phyloP scores from a whole-genome alignment of 2,888 invertebrate species.

The Pseudanteris insignis region DNA sequence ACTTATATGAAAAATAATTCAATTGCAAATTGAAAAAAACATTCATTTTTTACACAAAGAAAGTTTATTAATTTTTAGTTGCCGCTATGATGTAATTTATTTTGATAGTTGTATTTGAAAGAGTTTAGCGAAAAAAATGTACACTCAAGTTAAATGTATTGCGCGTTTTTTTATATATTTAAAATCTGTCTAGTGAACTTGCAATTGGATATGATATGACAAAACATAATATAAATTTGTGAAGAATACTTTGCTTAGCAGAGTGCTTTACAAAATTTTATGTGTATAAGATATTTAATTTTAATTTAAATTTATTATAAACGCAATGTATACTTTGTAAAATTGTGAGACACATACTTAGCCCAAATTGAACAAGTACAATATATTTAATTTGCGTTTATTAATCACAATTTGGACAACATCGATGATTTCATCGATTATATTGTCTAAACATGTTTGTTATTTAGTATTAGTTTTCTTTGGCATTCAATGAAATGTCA shows the following conservation, averaged over 20 bases:
- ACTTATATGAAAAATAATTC: not conserved
- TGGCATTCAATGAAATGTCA: not conserved
- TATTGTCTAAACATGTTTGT: not conserved
- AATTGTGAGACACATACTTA: slow-evolving; percentile 37
- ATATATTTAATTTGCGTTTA: slow-evolving; percentile 38
- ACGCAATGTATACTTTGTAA: slow-evolving; percentile 26
- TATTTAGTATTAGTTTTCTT: not conserved
- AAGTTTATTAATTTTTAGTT: too few species aligned
- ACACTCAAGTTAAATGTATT: slow-evolving; percentile 26
- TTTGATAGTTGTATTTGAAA: not conserved
- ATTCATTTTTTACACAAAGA: too few species aligned
- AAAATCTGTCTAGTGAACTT: slow-evolving; percentile 28
- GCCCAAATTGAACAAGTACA: slow-evolving; percentile 43
- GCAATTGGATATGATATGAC: slow-evolving; percentile 31
- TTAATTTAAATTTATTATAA: slow-evolving; percentile 24
- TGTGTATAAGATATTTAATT: slow-evolving; percentile 4
- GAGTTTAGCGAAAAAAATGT: not conserved
- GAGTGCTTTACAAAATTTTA: slow-evolving; percentile 13
- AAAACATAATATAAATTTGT: slow-evolving; percentile 16
- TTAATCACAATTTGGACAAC: slow-evolving; percentile 23
- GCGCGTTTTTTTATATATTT: slow-evolving; percentile 34
- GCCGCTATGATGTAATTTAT: too few species aligned
- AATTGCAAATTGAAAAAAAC: slow-evolving; percentile 8
- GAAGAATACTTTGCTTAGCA: slow-evolving; percentile 8
- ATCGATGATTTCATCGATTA: slow-evolving; percentile 11